Conservation (phyloP, 2,113 vertebrate species). For the Puffinus mauretanicus region DNA sequence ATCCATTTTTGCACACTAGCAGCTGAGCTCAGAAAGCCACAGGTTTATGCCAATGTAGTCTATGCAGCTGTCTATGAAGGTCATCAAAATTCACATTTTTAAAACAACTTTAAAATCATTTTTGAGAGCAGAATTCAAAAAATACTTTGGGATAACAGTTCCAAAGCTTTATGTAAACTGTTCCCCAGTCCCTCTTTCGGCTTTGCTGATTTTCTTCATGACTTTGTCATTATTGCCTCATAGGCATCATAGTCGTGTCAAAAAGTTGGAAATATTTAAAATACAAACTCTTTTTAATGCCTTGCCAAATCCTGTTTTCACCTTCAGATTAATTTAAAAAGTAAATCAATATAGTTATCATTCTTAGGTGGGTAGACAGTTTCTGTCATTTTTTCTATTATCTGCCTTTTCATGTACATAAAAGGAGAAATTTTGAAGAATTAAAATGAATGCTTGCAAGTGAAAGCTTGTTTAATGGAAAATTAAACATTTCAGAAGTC, state of each 20-base stretch:
- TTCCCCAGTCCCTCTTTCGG: not conserved
- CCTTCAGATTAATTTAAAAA: not conserved
- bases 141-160: not conserved
- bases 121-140: not conserved
- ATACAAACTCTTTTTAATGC: not conserved
- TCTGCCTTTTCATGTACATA: not conserved
- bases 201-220: not conserved
- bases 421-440: not conserved
- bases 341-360: not conserved
- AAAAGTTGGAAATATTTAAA: not conserved
- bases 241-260: not conserved
- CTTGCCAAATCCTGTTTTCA: not conserved
- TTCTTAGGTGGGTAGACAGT: not conserved
- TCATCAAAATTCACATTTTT: not conserved
- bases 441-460: not conserved
- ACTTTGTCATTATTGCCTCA: not conserved
- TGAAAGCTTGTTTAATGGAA: not conserved
- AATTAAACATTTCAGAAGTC: conserved; percentile 7
- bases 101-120: not conserved
- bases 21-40: conserved; percentile 13
- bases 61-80: not conserved
- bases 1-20: not conserved
- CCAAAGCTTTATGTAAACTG: not conserved
- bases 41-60: not conserved
- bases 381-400: not conserved